Percentiles rank a stretch among this genome's conserved stretches.
These are phyloP conservation scores for Drosophila miranda DNA, from an alignment of 1,140 invertebrate species.

Conservation along the genomic window DNA sequence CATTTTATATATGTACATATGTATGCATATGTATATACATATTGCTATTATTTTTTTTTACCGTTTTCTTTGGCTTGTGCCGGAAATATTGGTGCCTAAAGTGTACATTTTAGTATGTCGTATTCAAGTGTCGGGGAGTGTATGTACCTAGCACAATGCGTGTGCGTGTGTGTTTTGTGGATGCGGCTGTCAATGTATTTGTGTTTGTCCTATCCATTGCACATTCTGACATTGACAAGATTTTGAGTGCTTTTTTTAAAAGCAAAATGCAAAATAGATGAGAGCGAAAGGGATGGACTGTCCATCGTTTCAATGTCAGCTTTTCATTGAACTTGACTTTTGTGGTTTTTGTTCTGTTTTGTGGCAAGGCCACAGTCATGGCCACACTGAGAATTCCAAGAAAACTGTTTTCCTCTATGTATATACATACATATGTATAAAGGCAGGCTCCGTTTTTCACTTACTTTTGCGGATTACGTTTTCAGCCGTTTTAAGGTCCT, in stretches of 20 bases:
- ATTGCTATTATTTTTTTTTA: too few relatives aligned
- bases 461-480: too few relatives aligned
- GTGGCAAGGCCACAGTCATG: conserved; percentile 22
- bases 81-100: too few relatives aligned
- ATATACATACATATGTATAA: too few relatives aligned
- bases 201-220: conserved; percentile 41
- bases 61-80: too few relatives aligned
- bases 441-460: too few relatives aligned
- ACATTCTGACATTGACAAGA: conserved; percentile 52
- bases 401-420: too few relatives aligned
- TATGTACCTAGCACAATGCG: conserved; percentile 15
- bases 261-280: conserved; percentile 11
- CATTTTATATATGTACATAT: too few relatives aligned
- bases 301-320: conserved; percentile 60
- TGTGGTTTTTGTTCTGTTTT: conserved; percentile 12
- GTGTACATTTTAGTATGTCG: too few relatives aligned
- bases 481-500: too few relatives aligned
- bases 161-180: conserved; percentile 1
- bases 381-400: conserved; percentile 4
- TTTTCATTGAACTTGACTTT: conserved; percentile 74
- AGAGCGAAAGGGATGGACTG: neutral
- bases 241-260: conserved; percentile 1
- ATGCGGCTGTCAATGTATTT: conserved; percentile 5
- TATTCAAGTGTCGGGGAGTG: too few relatives aligned
- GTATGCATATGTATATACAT: too few relatives aligned